phyloP scores from a whole-genome alignment of 1,140 invertebrate species.

The Drosophila punjabiensis region DNA sequence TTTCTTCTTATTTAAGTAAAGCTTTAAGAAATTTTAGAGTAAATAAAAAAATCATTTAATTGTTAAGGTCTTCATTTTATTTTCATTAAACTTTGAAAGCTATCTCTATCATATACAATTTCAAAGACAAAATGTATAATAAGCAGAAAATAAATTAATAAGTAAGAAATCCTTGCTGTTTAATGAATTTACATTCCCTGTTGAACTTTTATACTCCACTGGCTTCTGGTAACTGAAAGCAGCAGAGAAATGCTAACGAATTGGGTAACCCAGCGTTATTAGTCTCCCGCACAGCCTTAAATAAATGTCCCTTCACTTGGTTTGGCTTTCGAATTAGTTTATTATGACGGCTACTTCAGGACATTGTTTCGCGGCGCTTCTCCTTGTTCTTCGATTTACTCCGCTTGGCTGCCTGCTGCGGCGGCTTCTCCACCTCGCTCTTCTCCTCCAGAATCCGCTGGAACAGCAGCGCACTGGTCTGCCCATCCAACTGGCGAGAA shows the following conservation, averaged over 20 bases:
- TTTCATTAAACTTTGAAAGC: background rate
- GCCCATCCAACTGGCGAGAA: conserved; percentile 41
- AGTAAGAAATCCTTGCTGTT: background rate
- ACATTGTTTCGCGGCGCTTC: conserved; percentile 53
- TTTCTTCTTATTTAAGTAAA: no score
- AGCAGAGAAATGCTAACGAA: background rate
- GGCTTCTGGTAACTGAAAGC: background rate
- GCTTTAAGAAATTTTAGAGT: no score
- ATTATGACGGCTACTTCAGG: conserved; percentile 60
- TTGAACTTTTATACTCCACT: background rate
- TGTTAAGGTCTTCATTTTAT: background rate
- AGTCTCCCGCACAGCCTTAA: conserved; percentile 41
- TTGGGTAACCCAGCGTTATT: conserved; percentile 30
- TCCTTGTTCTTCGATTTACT: conserved; percentile 70
- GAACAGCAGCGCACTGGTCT: conserved; percentile 69
- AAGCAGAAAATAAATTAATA: background rate
- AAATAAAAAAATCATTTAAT: no score
- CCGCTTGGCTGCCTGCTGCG: conserved; percentile 54
- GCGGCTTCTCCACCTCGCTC: conserved; percentile 14
- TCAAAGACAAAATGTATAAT: background rate
- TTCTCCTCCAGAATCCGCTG: conserved; percentile 71
- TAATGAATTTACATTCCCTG: background rate
- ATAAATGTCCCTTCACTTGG: conserved; percentile 57
- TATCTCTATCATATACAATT: background rate
- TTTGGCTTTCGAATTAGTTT: conserved; percentile 56